These are phyloP conservation scores for Drosophila rhopaloa DNA, from an alignment of 1,140 invertebrate species.

Conservation along the genomic window DNA sequence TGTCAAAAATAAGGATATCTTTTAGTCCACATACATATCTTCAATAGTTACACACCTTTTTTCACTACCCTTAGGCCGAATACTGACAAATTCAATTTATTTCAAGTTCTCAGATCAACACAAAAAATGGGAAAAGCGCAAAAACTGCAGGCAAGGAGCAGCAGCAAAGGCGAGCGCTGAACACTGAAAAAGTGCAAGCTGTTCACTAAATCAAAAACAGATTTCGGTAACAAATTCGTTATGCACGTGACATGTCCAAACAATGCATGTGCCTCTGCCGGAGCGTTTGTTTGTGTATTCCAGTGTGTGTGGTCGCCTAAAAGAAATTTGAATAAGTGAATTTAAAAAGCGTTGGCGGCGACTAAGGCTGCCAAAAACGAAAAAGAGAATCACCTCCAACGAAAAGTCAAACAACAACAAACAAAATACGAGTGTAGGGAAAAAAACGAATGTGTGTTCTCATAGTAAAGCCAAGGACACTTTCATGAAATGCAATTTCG, in stretches of 20 bases:
- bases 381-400: conserved; percentile 21
- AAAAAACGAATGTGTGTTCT: conserved; percentile 42
- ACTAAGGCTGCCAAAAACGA: conserved; percentile 19
- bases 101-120: conserved; percentile 55
- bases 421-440: conserved; percentile 1
- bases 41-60: conserved; percentile 43
- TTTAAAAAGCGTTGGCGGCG: conserved; percentile 77
- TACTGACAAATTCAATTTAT: conserved; percentile 73
- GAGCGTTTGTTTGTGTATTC: conserved; percentile 7
- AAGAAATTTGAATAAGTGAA: conserved; percentile 83
- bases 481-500: conserved; percentile 83
- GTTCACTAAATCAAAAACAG: conserved; percentile 83
- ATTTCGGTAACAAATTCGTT: conserved; percentile 81
- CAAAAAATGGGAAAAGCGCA: conserved; percentile 20
- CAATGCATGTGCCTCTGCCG: conserved; percentile 37
- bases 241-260: conserved; percentile 81
- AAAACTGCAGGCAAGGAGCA: background rate
- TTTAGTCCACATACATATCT: too few species aligned
- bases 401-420: conserved; percentile 45
- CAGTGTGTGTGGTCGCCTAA: conserved; percentile 47
- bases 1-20: too few species aligned
- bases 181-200: conserved; percentile 71
- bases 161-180: conserved; percentile 20
- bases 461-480: conserved; percentile 77
- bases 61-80: conserved; percentile 21